Conservation (phyloP, 1,140 invertebrate species). For the Drosophila bocki region DNA sequence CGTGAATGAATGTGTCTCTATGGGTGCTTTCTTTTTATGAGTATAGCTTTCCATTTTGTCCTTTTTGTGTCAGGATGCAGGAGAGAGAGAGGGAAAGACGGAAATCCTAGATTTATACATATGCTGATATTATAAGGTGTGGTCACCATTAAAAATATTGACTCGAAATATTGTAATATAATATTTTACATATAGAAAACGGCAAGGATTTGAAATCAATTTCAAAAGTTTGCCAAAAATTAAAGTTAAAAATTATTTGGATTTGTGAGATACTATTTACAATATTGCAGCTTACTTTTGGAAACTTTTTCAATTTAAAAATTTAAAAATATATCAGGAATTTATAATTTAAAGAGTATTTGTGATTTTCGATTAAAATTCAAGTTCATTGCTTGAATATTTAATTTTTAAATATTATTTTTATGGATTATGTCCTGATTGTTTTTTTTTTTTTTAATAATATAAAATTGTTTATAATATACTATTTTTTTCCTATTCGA, state of each 20-base stretch:
- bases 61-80: background rate
- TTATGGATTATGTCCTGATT: too few relatives aligned
- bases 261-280: too few relatives aligned
- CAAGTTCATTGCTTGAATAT: too few relatives aligned
- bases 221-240: background rate
- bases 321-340: too few relatives aligned
- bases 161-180: background rate
- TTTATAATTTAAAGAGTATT: too few relatives aligned
- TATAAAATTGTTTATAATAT: background rate
- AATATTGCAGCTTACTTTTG: too few relatives aligned
- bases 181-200: background rate
- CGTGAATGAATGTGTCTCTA: background rate
- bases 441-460: too few relatives aligned
- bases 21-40: conserved; percentile 6
- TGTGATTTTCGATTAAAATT: too few relatives aligned
- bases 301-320: too few relatives aligned
- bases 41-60: background rate
- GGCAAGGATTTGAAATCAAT: background rate
- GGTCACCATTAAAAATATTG: background rate
- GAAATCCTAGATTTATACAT: conserved; percentile 10
- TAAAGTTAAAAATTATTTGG: too few relatives aligned
- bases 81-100: background rate
- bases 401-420: too few relatives aligned
- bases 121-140: conserved; percentile 10
- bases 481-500: background rate